phyloP scores from a whole-genome alignment of 2,113 vertebrate genomes.

The Cololabis saira region DNA sequence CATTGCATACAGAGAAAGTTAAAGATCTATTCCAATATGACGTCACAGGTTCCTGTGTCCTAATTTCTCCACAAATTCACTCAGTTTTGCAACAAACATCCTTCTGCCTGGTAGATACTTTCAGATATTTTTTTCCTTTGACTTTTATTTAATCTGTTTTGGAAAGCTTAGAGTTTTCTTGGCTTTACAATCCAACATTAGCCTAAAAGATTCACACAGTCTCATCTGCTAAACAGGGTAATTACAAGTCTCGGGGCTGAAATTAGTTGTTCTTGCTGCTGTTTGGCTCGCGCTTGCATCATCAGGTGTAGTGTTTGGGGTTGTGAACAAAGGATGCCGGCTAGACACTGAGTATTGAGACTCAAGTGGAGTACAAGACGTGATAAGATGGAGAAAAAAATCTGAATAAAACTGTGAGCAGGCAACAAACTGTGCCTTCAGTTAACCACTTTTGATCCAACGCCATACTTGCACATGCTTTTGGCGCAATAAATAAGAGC shows the following conservation, averaged over 20 bases:
- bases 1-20: no score
- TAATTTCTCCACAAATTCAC: no score
- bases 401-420: background rate
- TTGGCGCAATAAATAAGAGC: no score
- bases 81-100: no score
- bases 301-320: constrained; percentile 40
- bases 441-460: background rate
- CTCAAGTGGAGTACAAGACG: constrained; percentile 18
- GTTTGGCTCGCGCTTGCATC: constrained; percentile 59
- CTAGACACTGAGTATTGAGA: constrained; percentile 16
- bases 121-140: no score
- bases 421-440: constrained; percentile 9
- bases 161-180: no score
- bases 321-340: constrained; percentile 22
- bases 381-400: constrained; percentile 23
- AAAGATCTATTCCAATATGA: no score
- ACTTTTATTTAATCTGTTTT: no score
- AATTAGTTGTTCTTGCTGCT: constrained; percentile 44
- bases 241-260: constrained; percentile 28
- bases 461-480: background rate
- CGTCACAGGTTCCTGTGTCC: no score
- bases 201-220: no score
- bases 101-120: no score
- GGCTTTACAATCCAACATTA: no score
- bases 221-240: constrained; percentile 23